These are phyloP conservation scores for Lapara coniferarum DNA, from an alignment of 2,888 invertebrate species.

Conservation along the genomic window DNA sequence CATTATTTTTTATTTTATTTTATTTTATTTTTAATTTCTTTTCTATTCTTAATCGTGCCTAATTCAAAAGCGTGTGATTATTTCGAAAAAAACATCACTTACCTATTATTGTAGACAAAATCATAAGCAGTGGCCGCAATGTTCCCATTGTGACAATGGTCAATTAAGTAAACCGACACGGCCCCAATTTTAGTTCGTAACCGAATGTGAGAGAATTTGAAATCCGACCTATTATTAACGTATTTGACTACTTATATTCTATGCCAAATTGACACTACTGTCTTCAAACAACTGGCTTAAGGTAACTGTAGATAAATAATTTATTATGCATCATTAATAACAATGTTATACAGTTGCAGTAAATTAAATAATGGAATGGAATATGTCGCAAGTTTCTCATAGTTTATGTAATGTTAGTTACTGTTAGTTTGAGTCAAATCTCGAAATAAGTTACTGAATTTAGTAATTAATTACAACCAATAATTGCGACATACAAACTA, in stretches of 20 bases:
- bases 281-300: background rate
- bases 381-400: too few relatives aligned
- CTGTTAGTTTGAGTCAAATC: too few relatives aligned
- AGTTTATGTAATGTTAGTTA: too few relatives aligned
- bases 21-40: too few relatives aligned
- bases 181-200: conserved; percentile 53
- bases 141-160: conserved; percentile 78
- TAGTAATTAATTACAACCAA: too few relatives aligned
- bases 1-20: too few relatives aligned
- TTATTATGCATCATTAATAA: too few relatives aligned
- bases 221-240: conserved; percentile 41
- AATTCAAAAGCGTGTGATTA: conserved; percentile 64
- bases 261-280: background rate
- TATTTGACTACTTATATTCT: background rate
- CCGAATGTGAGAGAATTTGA: conserved; percentile 60
- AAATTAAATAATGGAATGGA: too few relatives aligned
- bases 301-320: background rate
- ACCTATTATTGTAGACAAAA: conserved; percentile 60
- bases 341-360: too few relatives aligned
- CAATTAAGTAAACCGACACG: conserved; percentile 70
- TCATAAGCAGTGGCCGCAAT: conserved; percentile 67
- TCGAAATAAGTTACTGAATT: too few relatives aligned
- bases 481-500: too few relatives aligned
- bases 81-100: conserved; percentile 70
- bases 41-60: conserved; percentile 24